Conservation (phyloP, 1,140 invertebrate genomes). For the Hesperophylax magnus region DNA sequence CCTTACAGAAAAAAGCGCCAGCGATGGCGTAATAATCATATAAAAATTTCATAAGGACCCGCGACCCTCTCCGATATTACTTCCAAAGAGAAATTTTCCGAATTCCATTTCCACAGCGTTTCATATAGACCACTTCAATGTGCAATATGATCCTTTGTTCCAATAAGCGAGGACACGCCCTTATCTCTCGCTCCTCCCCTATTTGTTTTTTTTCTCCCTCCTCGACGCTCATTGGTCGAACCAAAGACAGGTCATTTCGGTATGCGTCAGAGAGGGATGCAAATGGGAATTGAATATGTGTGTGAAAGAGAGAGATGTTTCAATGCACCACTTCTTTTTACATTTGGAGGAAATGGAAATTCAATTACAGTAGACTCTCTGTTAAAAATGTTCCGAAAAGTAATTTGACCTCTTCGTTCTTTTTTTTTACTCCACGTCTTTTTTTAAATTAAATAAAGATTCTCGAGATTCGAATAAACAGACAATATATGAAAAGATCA, state of each 20-base stretch:
- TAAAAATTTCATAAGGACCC: conserved; percentile 55
- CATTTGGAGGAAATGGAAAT: conserved; percentile 18
- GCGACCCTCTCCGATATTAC: background rate
- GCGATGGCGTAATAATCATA: conserved; percentile 49
- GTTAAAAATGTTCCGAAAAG: too few species aligned
- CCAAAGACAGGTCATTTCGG: conserved; percentile 18
- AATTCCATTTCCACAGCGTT: conserved; percentile 54
- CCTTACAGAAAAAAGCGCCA: background rate
- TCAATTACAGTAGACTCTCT: background rate
- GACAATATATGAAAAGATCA: too few species aligned
- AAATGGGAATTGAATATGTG: background rate
- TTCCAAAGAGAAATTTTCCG: conserved; percentile 50
- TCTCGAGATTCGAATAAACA: too few species aligned
- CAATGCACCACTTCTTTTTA: conserved; percentile 37
- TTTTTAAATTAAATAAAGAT: too few species aligned
- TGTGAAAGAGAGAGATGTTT: background rate
- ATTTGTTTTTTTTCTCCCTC: conserved; percentile 25
- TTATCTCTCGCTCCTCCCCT: conserved; percentile 18
- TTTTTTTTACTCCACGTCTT: too few species aligned
- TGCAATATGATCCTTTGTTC: conserved; percentile 54
- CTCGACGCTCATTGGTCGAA: conserved; percentile 19
- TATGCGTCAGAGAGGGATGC: conserved; percentile 9
- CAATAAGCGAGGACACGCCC: conserved; percentile 44
- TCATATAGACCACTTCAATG: conserved; percentile 52
- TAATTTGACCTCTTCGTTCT: too few species aligned